Evolutionary conservation across 2,113 vertebrate genomes (phyloP), one percentile per base, ranked within the genome.

Genomic region (Scalopus aquaticus): DNA sequence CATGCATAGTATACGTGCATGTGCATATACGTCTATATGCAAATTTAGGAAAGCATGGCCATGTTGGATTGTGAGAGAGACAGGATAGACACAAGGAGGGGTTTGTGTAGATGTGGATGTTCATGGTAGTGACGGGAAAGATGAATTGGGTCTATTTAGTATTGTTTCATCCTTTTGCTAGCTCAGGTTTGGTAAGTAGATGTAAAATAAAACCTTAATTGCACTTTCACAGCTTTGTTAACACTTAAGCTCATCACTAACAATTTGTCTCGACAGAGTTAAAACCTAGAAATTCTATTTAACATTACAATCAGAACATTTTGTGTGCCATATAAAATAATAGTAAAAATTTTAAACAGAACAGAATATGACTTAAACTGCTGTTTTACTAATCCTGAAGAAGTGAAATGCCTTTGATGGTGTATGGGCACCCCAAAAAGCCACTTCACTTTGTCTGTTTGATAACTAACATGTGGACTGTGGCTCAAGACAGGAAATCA

Each of bases 191-290:
- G 46, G 49, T 92, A 62, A 81, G 69, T 94, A 93, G 49, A 32
- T 93, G 22, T 95, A 37, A 92, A 88, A 83, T 80, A 65, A 93
- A 89, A 93, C 67, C 30, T 80, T 96, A 87, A 64, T 91, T 94
- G 58, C 13, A 84, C 44, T 89, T 94, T 97, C 62, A 73, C 24
- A 95, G 81, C 72, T 92, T 39, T 88, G 56, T 88, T 95, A 95
- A 30, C 62, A 88, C 39, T 70, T 92, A 83, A 72, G 32, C 46
- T 65, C 65, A 82, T 94, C 73, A 77, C 46, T 69, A 70, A 90
- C 42, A 89, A 70, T 73, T 93, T 93, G 64, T 88, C 35, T 96
- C 83, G 56, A 90, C 39, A 73, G 74, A 79, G 32, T 78, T 83
- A 80, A 91, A 96, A 91, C 67, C 37, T 91, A 67, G 65, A 91